Evolutionary conservation across 2,797 vertebrate species (phyloP).

Genomic region (Cottoperca gobio): DNA sequence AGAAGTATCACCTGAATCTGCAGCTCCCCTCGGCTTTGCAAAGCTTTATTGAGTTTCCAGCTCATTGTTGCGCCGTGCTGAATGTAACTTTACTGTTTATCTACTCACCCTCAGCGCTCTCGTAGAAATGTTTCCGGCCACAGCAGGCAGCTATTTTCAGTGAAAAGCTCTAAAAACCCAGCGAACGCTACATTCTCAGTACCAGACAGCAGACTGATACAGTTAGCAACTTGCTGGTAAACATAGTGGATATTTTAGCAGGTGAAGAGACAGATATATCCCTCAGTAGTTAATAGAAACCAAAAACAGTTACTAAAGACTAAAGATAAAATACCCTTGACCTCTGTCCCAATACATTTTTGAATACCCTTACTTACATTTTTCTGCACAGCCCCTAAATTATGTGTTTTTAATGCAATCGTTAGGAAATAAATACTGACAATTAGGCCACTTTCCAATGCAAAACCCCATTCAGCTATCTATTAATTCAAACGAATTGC

Average conservation of each 20-base stretch:
- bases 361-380: not conserved
- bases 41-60: not conserved
- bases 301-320: not conserved
- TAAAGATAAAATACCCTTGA: not conserved
- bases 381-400: not conserved
- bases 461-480: not conserved
- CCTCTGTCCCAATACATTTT: not conserved
- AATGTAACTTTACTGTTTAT: not conserved
- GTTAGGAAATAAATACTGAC: constrained; percentile 3
- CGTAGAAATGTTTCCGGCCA: not conserved
- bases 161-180: not conserved
- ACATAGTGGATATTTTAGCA: not conserved
- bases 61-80: not conserved
- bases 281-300: not conserved
- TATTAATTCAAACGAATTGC: constrained; percentile 24
- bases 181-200: not conserved
- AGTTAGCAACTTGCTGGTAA: not conserved
- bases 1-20: not conserved
- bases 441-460: constrained; percentile 11
- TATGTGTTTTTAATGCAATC: not conserved
- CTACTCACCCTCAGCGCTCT: not conserved
- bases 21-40: no score
- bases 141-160: no score
- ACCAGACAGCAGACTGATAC: not conserved
- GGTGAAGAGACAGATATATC: not conserved